These are phyloP conservation scores for Choristoneura fumiferana DNA, from an alignment of 1,140 invertebrate species.

Conservation along the genomic window DNA sequence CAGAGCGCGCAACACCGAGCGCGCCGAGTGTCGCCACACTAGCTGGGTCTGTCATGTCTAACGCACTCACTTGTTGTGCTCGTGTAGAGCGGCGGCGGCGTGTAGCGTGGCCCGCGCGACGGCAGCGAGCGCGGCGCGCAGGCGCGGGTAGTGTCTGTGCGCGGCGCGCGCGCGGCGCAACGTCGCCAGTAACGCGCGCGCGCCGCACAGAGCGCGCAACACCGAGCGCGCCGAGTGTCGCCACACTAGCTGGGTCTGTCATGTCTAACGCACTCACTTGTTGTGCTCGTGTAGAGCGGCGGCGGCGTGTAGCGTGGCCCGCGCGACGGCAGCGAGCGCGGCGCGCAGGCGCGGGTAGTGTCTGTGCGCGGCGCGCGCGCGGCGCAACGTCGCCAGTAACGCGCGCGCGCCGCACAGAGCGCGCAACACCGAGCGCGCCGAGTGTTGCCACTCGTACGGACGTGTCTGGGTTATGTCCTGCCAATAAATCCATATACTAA, in stretches of 20 bases:
- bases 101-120: conserved; percentile 30
- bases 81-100: conserved; percentile 40
- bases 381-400: conserved; percentile 32
- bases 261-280: conserved; percentile 51
- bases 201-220: conserved; percentile 43
- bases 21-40: conserved; percentile 45
- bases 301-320: conserved; percentile 27
- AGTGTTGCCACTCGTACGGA: conserved; percentile 40
- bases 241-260: conserved; percentile 37
- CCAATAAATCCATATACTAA: too few relatives aligned
- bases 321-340: conserved; percentile 29
- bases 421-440: conserved; percentile 37
- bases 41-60: not conserved
- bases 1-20: conserved; percentile 38
- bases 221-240: conserved; percentile 37
- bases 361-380: conserved; percentile 32
- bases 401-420: conserved; percentile 45
- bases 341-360: conserved; percentile 37
- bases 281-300: conserved; percentile 42
- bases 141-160: conserved; percentile 38
- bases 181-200: conserved; percentile 33
- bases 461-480: conserved; percentile 43
- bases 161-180: not conserved
- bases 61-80: conserved; percentile 35
- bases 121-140: conserved; percentile 28